These are phyloP conservation scores for Coptotermes formosanus DNA, from an alignment of 1,140 invertebrate species.

Conservation along the genomic window DNA sequence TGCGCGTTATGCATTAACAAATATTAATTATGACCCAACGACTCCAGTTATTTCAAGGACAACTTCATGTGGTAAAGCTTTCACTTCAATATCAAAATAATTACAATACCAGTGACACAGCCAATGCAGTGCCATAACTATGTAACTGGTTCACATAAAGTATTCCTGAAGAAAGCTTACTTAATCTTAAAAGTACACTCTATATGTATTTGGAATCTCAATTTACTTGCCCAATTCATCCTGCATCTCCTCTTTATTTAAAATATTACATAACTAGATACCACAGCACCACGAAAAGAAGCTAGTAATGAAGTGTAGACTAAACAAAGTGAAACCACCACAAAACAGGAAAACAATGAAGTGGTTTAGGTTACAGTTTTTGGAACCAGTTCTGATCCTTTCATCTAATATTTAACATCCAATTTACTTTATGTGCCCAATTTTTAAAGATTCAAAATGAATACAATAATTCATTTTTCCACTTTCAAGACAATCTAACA, in stretches of 20 bases:
- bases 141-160: too few relatives aligned
- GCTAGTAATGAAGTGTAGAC: background rate
- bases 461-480: background rate
- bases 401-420: slow-evolving; percentile 7
- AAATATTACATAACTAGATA: background rate
- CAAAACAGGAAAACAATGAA: slow-evolving; percentile 12
- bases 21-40: background rate
- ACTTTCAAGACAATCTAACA: background rate
- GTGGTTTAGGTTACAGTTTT: background rate
- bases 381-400: background rate
- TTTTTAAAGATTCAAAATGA: background rate
- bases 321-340: slow-evolving; percentile 3
- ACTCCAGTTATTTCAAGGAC: background rate
- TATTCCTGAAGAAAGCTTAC: too few relatives aligned
- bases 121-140: too few relatives aligned
- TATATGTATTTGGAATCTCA: too few relatives aligned
- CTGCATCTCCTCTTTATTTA: background rate
- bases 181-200: too few relatives aligned
- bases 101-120: background rate
- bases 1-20: background rate
- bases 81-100: slow-evolving; percentile 6
- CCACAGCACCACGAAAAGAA: background rate
- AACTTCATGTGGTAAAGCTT: background rate
- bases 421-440: too few relatives aligned
- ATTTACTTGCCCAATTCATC: too few relatives aligned